Percentiles rank a stretch among this genome's conserved stretches.
These are phyloP conservation scores for Ctenosaura bakeri DNA, from an alignment of 2,797 vertebrate genomes.

Conservation along the genomic window DNA sequence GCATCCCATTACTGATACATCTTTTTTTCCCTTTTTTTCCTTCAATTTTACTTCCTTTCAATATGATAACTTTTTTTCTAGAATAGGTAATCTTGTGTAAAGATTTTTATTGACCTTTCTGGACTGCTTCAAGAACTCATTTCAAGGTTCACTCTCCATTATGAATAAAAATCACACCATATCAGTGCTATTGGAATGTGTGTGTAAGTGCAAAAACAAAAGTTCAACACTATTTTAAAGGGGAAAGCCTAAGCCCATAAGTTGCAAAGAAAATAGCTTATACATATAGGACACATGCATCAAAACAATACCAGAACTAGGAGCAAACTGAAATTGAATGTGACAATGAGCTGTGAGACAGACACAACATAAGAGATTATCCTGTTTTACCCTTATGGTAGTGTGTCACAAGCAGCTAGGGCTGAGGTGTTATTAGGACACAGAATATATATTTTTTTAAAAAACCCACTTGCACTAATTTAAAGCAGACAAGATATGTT, in stretches of 20 bases:
- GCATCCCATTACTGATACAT: no score
- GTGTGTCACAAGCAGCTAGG: not conserved
- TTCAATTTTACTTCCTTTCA: no score
- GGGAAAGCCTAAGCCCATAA: not conserved
- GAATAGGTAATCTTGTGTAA: no score
- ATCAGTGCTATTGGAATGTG: no score
- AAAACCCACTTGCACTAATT: not conserved
- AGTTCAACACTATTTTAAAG: not conserved
- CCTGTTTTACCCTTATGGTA: not conserved
- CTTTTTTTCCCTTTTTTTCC: no score
- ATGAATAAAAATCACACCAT: no score
- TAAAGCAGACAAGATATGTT: not conserved
- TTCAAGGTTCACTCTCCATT: no score
- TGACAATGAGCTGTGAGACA: not conserved
- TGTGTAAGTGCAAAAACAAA: not conserved
- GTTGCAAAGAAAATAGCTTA: not conserved
- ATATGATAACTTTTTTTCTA: no score
- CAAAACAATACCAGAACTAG: not conserved
- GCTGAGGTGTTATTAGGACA: not conserved
- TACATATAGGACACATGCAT: not conserved
- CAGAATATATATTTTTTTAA: not conserved
- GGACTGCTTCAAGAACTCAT: no score
- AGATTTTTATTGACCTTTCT: no score
- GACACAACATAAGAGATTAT: not conserved
- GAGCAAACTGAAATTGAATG: not conserved